These are phyloP conservation scores for Adelges cooleyi DNA, from an alignment of 1,140 invertebrate genomes.

Conservation along the genomic window DNA sequence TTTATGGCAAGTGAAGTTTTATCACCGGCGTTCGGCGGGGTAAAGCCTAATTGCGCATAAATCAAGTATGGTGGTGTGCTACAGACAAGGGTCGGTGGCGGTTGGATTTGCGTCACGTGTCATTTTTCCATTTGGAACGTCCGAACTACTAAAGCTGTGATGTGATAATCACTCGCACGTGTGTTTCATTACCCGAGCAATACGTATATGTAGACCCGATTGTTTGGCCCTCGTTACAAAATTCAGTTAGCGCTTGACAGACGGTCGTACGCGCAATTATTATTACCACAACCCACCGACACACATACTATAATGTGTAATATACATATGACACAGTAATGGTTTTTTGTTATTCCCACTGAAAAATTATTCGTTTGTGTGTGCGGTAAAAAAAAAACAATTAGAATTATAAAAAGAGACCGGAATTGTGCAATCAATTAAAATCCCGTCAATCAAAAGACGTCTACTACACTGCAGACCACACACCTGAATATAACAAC, in stretches of 20 bases:
- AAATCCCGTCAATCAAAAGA: no score
- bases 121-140: constrained; percentile 9
- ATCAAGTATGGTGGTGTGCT: not conserved
- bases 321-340: not conserved
- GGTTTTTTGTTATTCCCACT: no score
- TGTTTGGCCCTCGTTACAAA: not conserved
- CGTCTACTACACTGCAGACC: no score
- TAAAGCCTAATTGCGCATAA: not conserved
- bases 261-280: not conserved
- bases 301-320: no score
- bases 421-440: no score
- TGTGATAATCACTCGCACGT: constrained; percentile 27
- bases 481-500: no score
- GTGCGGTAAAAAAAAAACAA: no score
- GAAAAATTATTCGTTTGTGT: no score
- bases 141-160: not conserved
- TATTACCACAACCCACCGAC: not conserved
- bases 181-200: constrained; percentile 6
- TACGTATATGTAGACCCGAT: not conserved
- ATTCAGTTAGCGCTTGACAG: constrained; percentile 26
- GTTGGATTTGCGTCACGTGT: constrained; percentile 21
- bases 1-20: no score
- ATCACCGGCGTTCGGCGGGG: no score
- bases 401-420: no score
- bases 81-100: not conserved